Conservation (phyloP, 2,888 invertebrate genomes). For the Laspeyria flexula region DNA sequence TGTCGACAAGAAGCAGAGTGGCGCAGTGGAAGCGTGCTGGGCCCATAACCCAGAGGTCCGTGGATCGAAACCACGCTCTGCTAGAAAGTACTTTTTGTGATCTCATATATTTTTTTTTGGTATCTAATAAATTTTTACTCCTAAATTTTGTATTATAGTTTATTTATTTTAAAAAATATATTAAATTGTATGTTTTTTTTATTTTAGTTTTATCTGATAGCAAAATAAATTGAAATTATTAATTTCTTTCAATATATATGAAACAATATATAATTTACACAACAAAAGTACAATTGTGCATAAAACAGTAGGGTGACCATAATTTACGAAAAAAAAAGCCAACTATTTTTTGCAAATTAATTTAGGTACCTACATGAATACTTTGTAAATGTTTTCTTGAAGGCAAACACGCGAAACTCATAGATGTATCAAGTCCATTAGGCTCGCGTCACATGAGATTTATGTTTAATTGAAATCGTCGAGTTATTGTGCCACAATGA, state of each 20-base stretch:
- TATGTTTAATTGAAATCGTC: constrained; percentile 83
- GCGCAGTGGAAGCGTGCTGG: constrained; percentile 94
- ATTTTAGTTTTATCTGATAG: too few species aligned
- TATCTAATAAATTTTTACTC: too few species aligned
- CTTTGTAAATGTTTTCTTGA: constrained; percentile 32
- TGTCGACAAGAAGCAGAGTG: constrained; percentile 87
- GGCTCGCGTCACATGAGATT: constrained; percentile 72
- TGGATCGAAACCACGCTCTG: constrained; percentile 95
- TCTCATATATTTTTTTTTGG: constrained; percentile 9
- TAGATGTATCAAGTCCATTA: constrained; percentile 73
- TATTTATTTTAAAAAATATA: too few species aligned
- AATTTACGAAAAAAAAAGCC: constrained; percentile 8
- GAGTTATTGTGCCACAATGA: constrained; percentile 78
- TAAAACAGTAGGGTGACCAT: constrained; percentile 27
- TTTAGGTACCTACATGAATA: constrained; percentile 11
- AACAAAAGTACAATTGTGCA: not conserved
- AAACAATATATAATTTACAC: not conserved
- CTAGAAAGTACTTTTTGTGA: constrained; percentile 73
- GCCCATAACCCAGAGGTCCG: constrained; percentile 96
- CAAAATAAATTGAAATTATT: too few species aligned
- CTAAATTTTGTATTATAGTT: too few species aligned
- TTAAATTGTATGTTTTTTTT: too few species aligned
- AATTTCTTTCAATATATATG: too few species aligned
- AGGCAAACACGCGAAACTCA: constrained; percentile 46
- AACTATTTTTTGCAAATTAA: not conserved